Conservation (phyloP, 2,888 invertebrate species). For the Drosophila nr. medialis region DNA sequence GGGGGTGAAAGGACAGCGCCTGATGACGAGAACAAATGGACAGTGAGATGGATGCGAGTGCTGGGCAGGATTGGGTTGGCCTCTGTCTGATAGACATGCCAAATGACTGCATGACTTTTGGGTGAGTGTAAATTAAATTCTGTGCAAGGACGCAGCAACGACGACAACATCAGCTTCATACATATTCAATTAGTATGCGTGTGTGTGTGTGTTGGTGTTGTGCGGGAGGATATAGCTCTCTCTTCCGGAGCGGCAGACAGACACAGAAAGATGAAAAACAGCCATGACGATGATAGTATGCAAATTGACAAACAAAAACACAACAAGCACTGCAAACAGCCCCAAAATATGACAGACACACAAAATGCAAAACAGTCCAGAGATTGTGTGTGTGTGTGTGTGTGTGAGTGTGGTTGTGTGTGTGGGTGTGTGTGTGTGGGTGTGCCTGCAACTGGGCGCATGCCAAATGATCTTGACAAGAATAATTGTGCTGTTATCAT, state of each 20-base stretch:
- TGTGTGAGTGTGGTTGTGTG: conserved; percentile 11
- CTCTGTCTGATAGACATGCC: conserved; percentile 75
- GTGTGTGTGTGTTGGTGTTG: conserved; percentile 30
- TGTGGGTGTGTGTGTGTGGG: conserved; percentile 21
- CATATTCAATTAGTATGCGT: conserved; percentile 78
- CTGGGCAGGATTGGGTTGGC: conserved; percentile 46
- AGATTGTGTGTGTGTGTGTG: neutral
- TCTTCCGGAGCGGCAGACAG: conserved; percentile 4
- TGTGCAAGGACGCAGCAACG: conserved; percentile 63
- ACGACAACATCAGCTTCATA: conserved; percentile 72
- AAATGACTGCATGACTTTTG: conserved; percentile 81
- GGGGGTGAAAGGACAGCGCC: conserved; percentile 40
- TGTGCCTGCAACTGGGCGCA: conserved; percentile 48
- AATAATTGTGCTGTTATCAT: conserved; percentile 83
- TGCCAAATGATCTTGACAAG: conserved; percentile 83
- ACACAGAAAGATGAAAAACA: conserved; percentile 72
- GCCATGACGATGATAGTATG: conserved; percentile 82
- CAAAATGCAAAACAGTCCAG: conserved; percentile 63
- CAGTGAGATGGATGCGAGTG: conserved; percentile 71
- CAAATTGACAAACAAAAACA: conserved; percentile 82
- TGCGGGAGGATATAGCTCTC: conserved; percentile 18
- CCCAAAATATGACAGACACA: conserved; percentile 70
- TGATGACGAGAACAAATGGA: conserved; percentile 76
- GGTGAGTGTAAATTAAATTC: conserved; percentile 81
- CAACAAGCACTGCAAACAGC: conserved; percentile 54